phyloP scores from a whole-genome alignment of 2,797 vertebrate species.

The Sebastes cheni region DNA sequence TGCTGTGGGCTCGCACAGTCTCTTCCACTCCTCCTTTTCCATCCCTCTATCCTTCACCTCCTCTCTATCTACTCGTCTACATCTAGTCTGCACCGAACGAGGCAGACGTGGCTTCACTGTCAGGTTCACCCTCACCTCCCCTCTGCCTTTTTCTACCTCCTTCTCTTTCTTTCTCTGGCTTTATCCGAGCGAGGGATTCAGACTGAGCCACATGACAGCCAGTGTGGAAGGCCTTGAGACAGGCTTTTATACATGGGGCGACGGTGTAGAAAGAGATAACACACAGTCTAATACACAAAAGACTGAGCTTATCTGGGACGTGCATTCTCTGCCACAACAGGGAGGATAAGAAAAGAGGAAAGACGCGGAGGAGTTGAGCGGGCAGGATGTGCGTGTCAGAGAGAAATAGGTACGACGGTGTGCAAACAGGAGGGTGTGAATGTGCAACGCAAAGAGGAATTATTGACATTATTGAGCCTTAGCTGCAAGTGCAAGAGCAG shows the following conservation, averaged over 20 bases:
- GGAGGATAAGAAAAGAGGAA: constrained; percentile 37
- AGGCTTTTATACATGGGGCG: constrained; percentile 47
- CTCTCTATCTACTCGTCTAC: constrained; percentile 24
- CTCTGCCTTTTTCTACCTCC: neutral
- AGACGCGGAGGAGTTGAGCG: constrained; percentile 14
- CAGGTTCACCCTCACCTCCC: constrained; percentile 42
- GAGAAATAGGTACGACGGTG: constrained; percentile 44
- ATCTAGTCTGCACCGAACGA: constrained; percentile 51
- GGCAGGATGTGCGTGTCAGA: constrained; percentile 45
- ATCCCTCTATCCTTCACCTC: constrained; percentile 49
- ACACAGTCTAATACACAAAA: constrained; percentile 51
- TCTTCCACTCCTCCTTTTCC: constrained; percentile 64
- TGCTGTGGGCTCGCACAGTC: constrained; percentile 67
- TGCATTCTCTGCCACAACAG: constrained; percentile 31
- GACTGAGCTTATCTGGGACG: constrained; percentile 51
- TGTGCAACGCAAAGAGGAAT: constrained; percentile 9
- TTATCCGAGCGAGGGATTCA: constrained; percentile 48
- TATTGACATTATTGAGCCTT: constrained; percentile 13
- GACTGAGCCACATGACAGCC: constrained; percentile 61
- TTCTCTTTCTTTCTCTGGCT: neutral
- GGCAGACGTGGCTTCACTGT: constrained; percentile 29
- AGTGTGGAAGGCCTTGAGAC: constrained; percentile 65
- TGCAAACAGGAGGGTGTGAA: constrained; percentile 46
- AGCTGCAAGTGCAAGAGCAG: neutral
- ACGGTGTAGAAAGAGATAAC: constrained; percentile 54